Conservation (phyloP, 2,888 invertebrate species). For the Polia nebulosa region DNA sequence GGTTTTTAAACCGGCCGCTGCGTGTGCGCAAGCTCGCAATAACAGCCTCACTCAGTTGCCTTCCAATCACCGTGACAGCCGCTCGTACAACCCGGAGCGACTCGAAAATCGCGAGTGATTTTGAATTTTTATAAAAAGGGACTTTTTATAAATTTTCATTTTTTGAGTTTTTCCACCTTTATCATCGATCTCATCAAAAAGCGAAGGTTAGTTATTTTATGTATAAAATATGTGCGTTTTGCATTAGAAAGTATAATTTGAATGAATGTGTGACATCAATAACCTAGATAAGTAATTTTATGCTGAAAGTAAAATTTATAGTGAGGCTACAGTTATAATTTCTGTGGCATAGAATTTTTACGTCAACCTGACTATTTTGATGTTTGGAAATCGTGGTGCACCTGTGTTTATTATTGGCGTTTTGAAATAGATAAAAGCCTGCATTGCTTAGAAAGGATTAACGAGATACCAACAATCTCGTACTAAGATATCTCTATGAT, state of each 20-base stretch:
- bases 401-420: background rate
- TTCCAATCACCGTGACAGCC: slow-evolving; percentile 59
- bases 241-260: slow-evolving; percentile 48
- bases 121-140: slow-evolving; percentile 32
- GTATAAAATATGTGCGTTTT: slow-evolving; percentile 15
- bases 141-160: slow-evolving; percentile 4
- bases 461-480: no score
- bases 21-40: slow-evolving; percentile 60
- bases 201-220: slow-evolving; percentile 54
- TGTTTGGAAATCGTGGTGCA: slow-evolving; percentile 10
- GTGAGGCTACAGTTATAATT: slow-evolving; percentile 1
- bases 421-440: background rate
- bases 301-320: slow-evolving; percentile 26
- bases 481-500: background rate
- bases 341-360: slow-evolving; percentile 1
- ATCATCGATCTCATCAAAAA: slow-evolving; percentile 28
- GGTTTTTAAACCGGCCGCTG: slow-evolving; percentile 47
- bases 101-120: slow-evolving; percentile 59
- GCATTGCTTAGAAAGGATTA: background rate
- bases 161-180: slow-evolving; percentile 5
- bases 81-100: slow-evolving; percentile 49
- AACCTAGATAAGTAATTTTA: slow-evolving; percentile 44
- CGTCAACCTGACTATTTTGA: background rate
- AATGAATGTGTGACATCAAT: slow-evolving; percentile 33
- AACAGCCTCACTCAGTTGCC: slow-evolving; percentile 68